These are phyloP conservation scores for Labroides dimidiatus DNA, from an alignment of 2,797 vertebrate genomes.

Conservation along the genomic window DNA sequence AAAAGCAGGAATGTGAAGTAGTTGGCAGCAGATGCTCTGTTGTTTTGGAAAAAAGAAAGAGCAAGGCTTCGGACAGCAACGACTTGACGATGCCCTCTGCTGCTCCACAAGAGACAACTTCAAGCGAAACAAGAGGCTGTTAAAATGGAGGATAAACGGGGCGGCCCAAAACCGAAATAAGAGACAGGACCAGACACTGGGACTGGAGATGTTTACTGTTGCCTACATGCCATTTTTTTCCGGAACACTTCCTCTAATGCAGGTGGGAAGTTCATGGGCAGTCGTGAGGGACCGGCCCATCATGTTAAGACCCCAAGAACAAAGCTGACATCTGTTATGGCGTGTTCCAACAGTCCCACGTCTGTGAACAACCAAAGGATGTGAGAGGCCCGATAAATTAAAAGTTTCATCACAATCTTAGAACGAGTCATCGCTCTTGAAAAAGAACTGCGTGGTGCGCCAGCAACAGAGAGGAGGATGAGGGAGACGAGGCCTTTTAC, in stretches of 20 bases:
- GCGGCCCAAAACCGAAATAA: conserved; percentile 54
- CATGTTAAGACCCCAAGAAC: conserved; percentile 61
- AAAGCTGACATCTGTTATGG: conserved; percentile 69
- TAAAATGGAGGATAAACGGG: conserved; percentile 77
- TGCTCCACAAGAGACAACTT: conserved; percentile 62
- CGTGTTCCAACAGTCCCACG: conserved; percentile 11
- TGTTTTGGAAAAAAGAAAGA: conserved; percentile 71
- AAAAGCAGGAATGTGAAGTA: conserved; percentile 78
- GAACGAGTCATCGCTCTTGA: conserved; percentile 84
- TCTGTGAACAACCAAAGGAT: conserved; percentile 50
- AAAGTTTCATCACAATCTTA: conserved; percentile 82
- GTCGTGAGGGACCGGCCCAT: conserved; percentile 33
- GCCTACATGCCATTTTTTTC: conserved; percentile 41
- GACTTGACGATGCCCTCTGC: conserved; percentile 78
- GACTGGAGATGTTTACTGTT: conserved; percentile 49
- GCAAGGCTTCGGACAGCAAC: conserved; percentile 60
- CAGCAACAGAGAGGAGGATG: conserved; percentile 83
- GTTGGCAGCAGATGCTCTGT: conserved; percentile 77
- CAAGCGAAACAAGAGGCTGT: conserved; percentile 68
- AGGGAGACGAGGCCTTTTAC: conserved; percentile 85
- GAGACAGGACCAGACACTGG: conserved; percentile 40
- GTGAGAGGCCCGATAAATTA: conserved; percentile 64
- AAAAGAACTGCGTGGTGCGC: conserved; percentile 88
- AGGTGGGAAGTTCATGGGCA: conserved; percentile 62
- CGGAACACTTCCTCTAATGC: conserved; percentile 59